phyloP scores from a whole-genome alignment of 2,797 vertebrate species.

The Cirrhinus mrigala region DNA sequence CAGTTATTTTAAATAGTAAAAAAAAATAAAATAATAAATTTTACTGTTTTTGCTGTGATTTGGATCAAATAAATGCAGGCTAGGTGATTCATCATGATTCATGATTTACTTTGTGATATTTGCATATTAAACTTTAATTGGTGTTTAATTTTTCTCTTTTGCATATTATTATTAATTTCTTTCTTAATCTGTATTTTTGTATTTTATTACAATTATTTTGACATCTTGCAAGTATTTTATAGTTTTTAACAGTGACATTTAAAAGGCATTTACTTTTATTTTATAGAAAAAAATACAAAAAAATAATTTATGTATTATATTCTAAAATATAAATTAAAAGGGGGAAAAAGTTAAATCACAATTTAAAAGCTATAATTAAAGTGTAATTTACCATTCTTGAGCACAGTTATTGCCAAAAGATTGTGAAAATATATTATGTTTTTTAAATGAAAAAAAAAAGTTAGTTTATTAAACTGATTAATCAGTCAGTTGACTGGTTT shows the following conservation, averaged over 20 bases:
- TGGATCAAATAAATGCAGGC: too few species aligned
- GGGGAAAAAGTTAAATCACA: too few species aligned
- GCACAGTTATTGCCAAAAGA: background rate
- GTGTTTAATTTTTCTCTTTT: too few species aligned
- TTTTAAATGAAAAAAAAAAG: background rate
- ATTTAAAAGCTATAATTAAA: too few species aligned
- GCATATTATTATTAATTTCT: background rate
- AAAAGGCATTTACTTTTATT: background rate
- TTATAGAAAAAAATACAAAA: background rate
- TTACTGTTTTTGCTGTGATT: too few species aligned
- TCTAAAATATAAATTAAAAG: background rate
- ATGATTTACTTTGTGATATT: too few species aligned
- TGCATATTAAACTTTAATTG: too few species aligned
- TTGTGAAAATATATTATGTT: background rate
- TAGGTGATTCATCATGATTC: too few species aligned
- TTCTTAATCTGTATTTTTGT: background rate
- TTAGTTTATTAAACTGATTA: background rate
- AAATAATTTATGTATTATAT: background rate
- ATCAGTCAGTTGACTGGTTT: background rate
- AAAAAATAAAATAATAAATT: too few species aligned
- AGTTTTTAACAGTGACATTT: background rate
- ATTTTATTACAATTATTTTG: background rate
- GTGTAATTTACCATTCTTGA: background rate
- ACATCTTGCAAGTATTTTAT: background rate
- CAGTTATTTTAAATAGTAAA: too few species aligned